Evolutionary conservation across 2,888 invertebrate genomes (phyloP).

Genomic region (Eilema sororculum): DNA sequence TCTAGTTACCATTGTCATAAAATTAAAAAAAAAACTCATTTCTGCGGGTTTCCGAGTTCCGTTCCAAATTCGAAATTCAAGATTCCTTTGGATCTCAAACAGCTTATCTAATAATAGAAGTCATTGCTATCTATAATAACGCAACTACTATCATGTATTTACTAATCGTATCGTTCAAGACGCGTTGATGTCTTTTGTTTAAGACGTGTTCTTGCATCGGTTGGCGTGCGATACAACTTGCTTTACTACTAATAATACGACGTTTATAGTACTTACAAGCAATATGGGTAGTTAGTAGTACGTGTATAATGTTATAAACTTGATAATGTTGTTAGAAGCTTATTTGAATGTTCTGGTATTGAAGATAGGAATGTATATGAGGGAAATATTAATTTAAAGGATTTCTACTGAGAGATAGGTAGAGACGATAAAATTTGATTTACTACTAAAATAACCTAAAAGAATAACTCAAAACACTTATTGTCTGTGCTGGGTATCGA

Average conservation of each 20-base stretch:
- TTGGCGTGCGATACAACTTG: background rate
- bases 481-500: background rate
- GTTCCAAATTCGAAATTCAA: too few species aligned
- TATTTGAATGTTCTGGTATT: too few species aligned
- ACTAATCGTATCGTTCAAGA: slow-evolving; percentile 22
- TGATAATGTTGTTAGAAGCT: background rate
- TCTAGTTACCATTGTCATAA: too few species aligned
- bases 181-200: slow-evolving; percentile 73
- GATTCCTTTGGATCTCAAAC: too few species aligned
- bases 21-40: too few species aligned
- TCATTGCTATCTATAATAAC: background rate
- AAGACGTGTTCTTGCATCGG: slow-evolving; percentile 28
- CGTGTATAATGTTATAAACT: background rate
- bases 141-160: background rate
- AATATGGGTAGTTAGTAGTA: background rate
- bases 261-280: background rate
- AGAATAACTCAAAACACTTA: background rate
- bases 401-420: background rate
- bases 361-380: background rate
- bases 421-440: background rate
- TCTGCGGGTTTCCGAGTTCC: too few species aligned
- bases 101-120: background rate
- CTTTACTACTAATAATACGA: background rate
- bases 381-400: background rate
- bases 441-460: background rate